Percentiles rank a stretch among this genome's conserved stretches.
phyloP scores from a whole-genome alignment of 2,113 vertebrate species.

The Phasianus colchicus region DNA sequence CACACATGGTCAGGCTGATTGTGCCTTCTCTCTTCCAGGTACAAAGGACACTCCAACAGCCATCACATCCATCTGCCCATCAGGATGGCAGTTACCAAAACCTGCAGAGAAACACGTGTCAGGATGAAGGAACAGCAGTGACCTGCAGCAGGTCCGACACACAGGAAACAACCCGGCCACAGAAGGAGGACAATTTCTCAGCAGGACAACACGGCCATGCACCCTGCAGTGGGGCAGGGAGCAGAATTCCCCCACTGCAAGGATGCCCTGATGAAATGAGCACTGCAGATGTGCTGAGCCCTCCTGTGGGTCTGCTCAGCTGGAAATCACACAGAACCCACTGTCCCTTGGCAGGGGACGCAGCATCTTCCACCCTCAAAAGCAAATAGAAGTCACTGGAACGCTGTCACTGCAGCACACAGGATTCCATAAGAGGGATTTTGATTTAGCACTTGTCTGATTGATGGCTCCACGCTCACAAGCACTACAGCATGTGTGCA shows the following conservation, averaged over 20 bases:
- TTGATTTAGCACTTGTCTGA: background rate
- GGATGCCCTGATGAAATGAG: accelerated
- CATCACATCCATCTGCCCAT: accelerated
- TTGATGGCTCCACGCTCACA: background rate
- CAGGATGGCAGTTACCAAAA: accelerated
- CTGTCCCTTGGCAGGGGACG: background rate
- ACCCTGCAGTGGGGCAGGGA: background rate
- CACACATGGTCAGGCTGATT: accelerated
- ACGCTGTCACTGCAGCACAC: accelerated
- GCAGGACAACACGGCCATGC: too few species aligned
- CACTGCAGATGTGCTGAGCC: background rate
- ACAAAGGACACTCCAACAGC: background rate
- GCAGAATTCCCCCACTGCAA: background rate
- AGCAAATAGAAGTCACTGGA: accelerated
- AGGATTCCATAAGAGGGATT: background rate
- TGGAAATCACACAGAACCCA: accelerated
- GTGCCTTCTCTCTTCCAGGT: accelerated
- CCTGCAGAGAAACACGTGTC: accelerated
- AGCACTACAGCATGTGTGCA: background rate
- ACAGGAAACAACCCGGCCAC: background rate
- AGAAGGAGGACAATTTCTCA: accelerated
- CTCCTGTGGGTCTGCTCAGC: accelerated
- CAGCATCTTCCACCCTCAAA: background rate
- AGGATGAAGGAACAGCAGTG: background rate
- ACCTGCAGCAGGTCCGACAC: background rate